Base-by-base conservation (phyloP, 2,888 invertebrate genomes). In the Schizotus pectinicornis region DNA sequence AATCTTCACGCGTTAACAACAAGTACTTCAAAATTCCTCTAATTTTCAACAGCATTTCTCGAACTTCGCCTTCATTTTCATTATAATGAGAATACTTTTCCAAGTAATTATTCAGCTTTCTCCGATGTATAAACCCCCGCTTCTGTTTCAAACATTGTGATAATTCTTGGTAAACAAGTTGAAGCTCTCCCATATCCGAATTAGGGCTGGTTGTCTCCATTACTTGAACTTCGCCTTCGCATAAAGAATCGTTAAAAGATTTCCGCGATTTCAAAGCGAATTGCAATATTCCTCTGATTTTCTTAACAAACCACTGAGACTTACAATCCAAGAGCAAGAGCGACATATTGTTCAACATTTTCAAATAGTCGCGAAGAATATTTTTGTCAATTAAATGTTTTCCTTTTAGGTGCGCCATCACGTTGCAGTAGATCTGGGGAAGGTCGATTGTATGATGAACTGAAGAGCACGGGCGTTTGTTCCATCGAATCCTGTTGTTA, bases 1-100 rank as follows among this genome's bases (percentile, higher is more conserved):
- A 52, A 47, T 46, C 42, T 3, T 2, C 2, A 1, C 51, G 51
- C 36, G 7, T 57, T 12, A 36, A 47, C 22, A 51, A 32, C 6
- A 47, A 14, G 13, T 35, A 57, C 1, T 47, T 47, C 12, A 57
- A 41, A 6, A 57, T 14, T 12, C 47, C 57, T 30, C 37, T 51
- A 8, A 52, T 47, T 47, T 57, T 51, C 52, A 47, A 14, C 8
- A 57, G 14, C 8, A 57, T 30, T 42, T 48, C 41, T 32, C 46
- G 14, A 34, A 14, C 35, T 12, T 39, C 42, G 9, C 33, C 33
- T 3, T 48, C 47, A 9, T 45, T 33, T 33, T 12, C 13, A 8
- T 7, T 2, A 2, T 5, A 14, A 11, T 22, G 22, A 22, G 22
- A 22, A 22, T 22, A 22, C 22, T 22, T 22, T 22, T 22, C 22